Evolutionary conservation across 35 echinoderm and acorn worm genomes (phyloP), one percentile per base, ranked within the genome.

Genomic region (Lytechinus variegatus): DNA sequence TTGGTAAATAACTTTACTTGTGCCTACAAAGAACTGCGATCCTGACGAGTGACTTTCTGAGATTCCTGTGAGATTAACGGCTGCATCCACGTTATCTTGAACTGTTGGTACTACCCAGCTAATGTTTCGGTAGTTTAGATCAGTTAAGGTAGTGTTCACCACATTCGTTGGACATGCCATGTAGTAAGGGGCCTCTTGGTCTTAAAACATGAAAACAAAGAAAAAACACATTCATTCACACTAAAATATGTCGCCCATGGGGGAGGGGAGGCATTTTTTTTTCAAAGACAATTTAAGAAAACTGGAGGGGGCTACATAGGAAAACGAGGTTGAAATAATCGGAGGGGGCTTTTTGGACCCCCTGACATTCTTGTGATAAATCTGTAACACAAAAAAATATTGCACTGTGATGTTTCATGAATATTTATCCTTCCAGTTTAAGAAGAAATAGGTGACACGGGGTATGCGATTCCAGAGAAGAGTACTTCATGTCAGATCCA

Each of bases 121-220:
- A 10, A 93, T n/a, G 13, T 54, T 54, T 8, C 92, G 92, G 53
- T 55, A 54, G 54, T 27, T 27, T 44, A 53, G n/a, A 27, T 90
- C 52, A 54, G 28, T 90, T 3, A 54, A 3, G 13, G 92, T 93
- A 13, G 5, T 54, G 14, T 54, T 93, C 8, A 93, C 24, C 54
- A 55, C 27, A 27, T 57, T 27, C 9, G 13, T 27, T 10, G 92
- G 92, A 27, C 92, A 93, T 19, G 51, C 57, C 3, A 6, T 93
- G 53, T 53, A 93, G 27, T 93, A 54, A 93, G 92, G 92, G 27
- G 92, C 53, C 24, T 93, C 92, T 88, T 88, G 87, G 27, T 88
- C 87, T 88, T 27, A 88, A 2, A 9, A 13, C 13, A 13, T 58
- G 56, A 58, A 58, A 58, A 11, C 9, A 58, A 19, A 79, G 19